These are phyloP conservation scores for Xenentodon cancila DNA, from an alignment of 2,797 vertebrate genomes.

Conservation along the genomic window DNA sequence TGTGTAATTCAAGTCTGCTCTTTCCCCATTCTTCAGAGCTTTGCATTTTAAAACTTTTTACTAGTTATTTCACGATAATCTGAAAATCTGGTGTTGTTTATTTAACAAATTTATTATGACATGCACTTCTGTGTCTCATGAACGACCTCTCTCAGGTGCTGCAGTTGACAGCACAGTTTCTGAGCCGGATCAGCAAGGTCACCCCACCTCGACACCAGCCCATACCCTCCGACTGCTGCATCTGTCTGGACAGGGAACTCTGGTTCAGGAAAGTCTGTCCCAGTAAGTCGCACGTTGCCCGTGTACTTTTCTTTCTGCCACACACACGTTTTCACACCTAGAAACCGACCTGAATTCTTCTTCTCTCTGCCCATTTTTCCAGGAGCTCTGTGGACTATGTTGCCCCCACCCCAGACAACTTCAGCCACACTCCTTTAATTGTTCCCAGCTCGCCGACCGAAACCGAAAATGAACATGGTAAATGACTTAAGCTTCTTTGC, in stretches of 20 bases:
- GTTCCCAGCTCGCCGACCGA: conserved; percentile 92
- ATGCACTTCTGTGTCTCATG: neutral
- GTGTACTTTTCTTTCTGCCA: neutral
- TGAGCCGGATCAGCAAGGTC: conserved; percentile 67
- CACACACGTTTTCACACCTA: neutral
- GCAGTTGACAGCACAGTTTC: conserved; percentile 82
- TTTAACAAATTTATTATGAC: too few relatives aligned
- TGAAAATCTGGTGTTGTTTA: too few relatives aligned
- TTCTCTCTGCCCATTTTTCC: conserved; percentile 1
- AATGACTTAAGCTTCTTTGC: neutral
- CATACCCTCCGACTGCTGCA: conserved; percentile 88
- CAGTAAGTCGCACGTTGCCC: conserved; percentile 78
- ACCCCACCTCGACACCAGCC: conserved; percentile 82
- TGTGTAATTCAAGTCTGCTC: too few relatives aligned
- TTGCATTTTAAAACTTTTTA: too few relatives aligned
- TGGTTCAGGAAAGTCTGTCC: conserved; percentile 85
- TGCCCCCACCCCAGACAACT: conserved; percentile 81
- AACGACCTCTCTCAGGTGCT: conserved; percentile 52
- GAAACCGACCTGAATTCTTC: neutral
- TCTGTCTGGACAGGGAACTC: conserved; percentile 88
- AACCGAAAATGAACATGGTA: conserved; percentile 66
- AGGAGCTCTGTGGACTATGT: conserved; percentile 87
- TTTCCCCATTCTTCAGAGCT: too few relatives aligned
- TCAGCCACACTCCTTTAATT: conserved; percentile 83
- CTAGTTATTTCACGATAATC: too few relatives aligned